A percentile compares a stretch with the other conserved stretches of the same genome.
Conservation (phyloP, 2,113 vertebrate species). For the Shinisaurus crocodilurus region DNA sequence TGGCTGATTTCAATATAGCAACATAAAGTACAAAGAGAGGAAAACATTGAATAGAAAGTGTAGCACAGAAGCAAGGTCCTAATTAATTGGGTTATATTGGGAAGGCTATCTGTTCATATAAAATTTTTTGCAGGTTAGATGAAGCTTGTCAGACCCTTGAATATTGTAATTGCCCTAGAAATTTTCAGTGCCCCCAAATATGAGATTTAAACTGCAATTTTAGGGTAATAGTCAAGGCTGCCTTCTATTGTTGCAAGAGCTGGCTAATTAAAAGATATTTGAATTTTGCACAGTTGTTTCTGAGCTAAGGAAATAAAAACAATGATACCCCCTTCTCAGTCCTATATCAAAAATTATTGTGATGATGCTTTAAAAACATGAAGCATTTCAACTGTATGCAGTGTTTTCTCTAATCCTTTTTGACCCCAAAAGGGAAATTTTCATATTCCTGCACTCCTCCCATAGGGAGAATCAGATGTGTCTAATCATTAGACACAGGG, state of each 20-base stretch:
- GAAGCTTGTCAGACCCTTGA: not conserved
- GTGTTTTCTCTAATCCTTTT: not conserved
- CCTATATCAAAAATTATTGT: not conserved
- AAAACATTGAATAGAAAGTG: not conserved
- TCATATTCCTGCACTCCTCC: not conserved
- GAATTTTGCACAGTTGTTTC: not conserved
- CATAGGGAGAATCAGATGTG: not conserved
- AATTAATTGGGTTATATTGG: conserved; percentile 17
- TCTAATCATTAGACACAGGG: not conserved
- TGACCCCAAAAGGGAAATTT: not conserved
- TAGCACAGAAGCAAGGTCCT: conserved; percentile 2
- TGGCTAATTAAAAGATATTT: conserved; percentile 1
- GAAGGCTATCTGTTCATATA: not conserved
- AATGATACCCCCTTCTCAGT: not conserved
- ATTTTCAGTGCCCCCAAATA: not conserved
- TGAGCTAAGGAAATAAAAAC: not conserved
- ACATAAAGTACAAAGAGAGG: conserved; percentile 13
- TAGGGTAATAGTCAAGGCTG: not conserved
- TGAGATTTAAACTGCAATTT: not conserved
- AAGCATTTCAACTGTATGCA: not conserved
- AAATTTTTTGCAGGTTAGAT: not conserved
- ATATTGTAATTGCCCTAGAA: not conserved
- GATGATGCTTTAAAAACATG: not conserved
- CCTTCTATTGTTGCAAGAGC: not conserved
- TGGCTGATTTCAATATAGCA: conserved; percentile 7